These are phyloP conservation scores for Andinoacara biseriatus DNA, from an alignment of 2,113 vertebrate species.

Conservation along the genomic window DNA sequence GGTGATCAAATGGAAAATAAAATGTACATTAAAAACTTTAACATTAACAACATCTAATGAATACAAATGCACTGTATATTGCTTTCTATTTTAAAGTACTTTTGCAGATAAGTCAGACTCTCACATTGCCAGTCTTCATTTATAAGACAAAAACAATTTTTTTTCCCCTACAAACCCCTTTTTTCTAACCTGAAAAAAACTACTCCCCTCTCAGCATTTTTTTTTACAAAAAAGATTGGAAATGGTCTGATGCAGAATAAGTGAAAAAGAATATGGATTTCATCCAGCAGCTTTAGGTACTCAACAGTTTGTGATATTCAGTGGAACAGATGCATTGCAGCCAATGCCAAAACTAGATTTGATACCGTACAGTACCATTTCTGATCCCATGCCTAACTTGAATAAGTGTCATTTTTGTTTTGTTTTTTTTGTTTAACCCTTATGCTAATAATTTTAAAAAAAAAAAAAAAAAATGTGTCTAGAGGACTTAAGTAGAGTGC, in stretches of 20 bases:
- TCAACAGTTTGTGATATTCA: background rate
- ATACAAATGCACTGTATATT: background rate
- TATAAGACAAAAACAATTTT: background rate
- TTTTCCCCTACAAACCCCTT: background rate
- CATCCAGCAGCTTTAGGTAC: background rate
- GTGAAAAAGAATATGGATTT: background rate
- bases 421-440: background rate
- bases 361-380: background rate
- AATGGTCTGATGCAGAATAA: background rate
- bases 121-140: background rate
- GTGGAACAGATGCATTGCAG: slow-evolving; percentile 4
- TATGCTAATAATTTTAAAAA: background rate
- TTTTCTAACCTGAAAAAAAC: background rate
- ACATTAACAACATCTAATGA: background rate
- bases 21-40: background rate
- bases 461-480: background rate
- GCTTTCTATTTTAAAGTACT: background rate
- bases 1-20: background rate
- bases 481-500: background rate
- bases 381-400: background rate
- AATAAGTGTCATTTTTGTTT: background rate
- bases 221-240: background rate
- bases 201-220: background rate
- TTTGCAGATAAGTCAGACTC: background rate
- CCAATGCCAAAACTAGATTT: background rate